Evolutionary conservation across 2,113 vertebrate genomes (phyloP).

Genomic region (Camelus dromedarius): DNA sequence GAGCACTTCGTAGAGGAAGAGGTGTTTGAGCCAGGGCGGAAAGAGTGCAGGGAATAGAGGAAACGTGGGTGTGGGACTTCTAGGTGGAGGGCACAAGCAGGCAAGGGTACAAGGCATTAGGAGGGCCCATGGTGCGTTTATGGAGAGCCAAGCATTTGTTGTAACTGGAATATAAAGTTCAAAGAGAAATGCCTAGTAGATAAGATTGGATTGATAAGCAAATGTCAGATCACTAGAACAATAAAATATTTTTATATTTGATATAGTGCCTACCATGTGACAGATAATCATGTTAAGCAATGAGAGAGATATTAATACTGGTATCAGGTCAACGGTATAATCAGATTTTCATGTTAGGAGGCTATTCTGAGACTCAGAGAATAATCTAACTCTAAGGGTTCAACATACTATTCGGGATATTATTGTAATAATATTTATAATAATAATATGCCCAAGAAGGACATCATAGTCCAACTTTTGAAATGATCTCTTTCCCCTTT

Average conservation of each 20-base stretch:
- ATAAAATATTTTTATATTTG: not conserved
- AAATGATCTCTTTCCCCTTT: not conserved
- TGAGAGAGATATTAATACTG: not conserved
- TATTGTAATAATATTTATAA: not conserved
- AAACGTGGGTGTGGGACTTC: not conserved
- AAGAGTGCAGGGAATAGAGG: not conserved
- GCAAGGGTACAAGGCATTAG: not conserved
- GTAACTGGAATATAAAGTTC: not conserved
- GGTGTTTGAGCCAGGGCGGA: not conserved
- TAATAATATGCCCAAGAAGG: not conserved
- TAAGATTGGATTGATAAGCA: not conserved
- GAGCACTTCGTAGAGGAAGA: not conserved
- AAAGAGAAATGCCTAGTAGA: not conserved
- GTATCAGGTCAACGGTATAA: not conserved
- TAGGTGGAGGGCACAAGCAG: not conserved
- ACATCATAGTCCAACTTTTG: not conserved
- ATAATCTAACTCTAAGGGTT: not conserved
- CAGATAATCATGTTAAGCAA: not conserved
- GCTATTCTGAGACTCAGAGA: not conserved
- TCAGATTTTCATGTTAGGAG: not conserved
- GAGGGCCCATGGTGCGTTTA: rapidly evolving
- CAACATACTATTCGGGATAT: not conserved
- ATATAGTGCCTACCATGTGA: not conserved
- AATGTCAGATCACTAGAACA: not conserved
- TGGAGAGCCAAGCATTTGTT: not conserved